A percentile compares a stretch with the other conserved stretches of the same genome.
These are phyloP conservation scores for Caenorhabditis uteleia DNA, from an alignment of 2,888 invertebrate species.

Conservation along the genomic window DNA sequence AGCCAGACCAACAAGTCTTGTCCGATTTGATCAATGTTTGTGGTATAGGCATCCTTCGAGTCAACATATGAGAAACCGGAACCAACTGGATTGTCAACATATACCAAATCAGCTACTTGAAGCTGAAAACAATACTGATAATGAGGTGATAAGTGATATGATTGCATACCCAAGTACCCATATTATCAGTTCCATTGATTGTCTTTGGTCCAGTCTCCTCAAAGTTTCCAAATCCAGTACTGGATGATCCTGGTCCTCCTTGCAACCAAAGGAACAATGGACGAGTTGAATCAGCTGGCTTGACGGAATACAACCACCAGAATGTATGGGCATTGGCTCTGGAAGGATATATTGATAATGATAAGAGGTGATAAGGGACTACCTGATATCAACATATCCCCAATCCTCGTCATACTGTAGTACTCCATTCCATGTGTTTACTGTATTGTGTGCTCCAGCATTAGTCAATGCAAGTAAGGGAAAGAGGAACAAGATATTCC, in stretches of 20 bases:
- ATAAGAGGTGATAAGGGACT: not conserved
- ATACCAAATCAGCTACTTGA: constrained; percentile 82
- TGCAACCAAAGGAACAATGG: constrained; percentile 85
- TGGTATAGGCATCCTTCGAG: constrained; percentile 62
- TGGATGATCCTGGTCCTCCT: constrained; percentile 85
- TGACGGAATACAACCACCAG: constrained; percentile 79
- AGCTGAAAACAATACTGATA: constrained; percentile 72
- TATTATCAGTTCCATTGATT: constrained; percentile 77
- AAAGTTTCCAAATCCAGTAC: constrained; percentile 86
- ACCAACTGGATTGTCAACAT: constrained; percentile 89
- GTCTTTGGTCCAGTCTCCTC: constrained; percentile 82
- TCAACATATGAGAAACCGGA: constrained; percentile 81
- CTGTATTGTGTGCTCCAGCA: constrained; percentile 39
- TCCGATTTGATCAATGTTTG: constrained; percentile 74
- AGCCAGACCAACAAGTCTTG: constrained; percentile 81
- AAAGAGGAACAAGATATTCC: constrained; percentile 10
- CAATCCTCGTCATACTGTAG: constrained; percentile 52
- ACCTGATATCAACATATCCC: constrained; percentile 47
- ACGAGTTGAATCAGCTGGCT: constrained; percentile 61
- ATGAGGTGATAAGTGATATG: not conserved
- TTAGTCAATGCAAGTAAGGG: constrained; percentile 8
- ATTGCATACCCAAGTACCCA: constrained; percentile 79
- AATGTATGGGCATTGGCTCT: constrained; percentile 46
- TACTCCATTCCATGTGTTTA: constrained; percentile 51
- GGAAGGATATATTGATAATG: not conserved